Evolutionary conservation across 2,888 invertebrate genomes (phyloP).

Genomic region (Rapana venosa): DNA sequence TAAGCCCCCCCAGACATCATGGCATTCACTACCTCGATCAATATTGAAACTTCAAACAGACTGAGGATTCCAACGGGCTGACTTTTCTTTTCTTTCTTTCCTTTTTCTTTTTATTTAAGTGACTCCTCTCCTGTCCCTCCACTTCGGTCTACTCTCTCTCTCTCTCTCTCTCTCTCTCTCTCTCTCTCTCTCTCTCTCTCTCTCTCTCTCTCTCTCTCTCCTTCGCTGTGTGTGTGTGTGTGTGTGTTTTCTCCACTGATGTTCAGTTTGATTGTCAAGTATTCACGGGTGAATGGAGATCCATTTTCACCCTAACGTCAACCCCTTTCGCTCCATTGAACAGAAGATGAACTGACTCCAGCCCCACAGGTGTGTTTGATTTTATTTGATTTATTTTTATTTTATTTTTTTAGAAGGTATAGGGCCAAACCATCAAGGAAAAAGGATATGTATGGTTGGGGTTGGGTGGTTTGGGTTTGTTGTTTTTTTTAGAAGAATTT

Average conservation of each 20-base stretch:
- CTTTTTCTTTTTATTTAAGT: background rate
- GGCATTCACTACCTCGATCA: too few relatives aligned
- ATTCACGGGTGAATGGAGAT: background rate
- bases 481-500: too few relatives aligned
- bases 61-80: background rate
- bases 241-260: too few relatives aligned
- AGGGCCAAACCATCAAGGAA: too few relatives aligned
- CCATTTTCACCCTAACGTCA: conserved; percentile 1
- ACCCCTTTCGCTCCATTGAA: background rate
- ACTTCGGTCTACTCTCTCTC: background rate
- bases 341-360: background rate
- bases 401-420: background rate
- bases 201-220: background rate
- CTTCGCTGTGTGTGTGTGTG: too few relatives aligned
- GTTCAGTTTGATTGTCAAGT: background rate
- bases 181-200: background rate
- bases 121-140: background rate
- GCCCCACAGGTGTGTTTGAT: too few relatives aligned
- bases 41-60: too few relatives aligned
- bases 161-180: background rate
- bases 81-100: background rate
- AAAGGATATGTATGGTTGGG: too few relatives aligned
- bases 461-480: too few relatives aligned
- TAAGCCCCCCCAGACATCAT: too few relatives aligned
- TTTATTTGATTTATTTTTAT: too few relatives aligned